Evolutionary conservation across 1,140 invertebrate genomes (phyloP).

Genomic region (Sweltsa coloradensis): DNA sequence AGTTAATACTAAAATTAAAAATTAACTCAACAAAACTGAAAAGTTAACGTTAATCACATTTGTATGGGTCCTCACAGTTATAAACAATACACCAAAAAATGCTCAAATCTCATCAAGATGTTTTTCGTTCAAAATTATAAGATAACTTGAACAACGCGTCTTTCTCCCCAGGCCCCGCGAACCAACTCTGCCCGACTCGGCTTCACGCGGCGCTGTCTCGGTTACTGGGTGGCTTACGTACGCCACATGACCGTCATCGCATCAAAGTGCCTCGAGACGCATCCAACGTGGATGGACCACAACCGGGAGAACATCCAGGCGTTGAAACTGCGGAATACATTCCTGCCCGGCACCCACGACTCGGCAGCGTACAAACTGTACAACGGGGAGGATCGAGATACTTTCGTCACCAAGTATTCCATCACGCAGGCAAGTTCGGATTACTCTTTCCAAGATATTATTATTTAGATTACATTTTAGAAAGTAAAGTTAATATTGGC

Average conservation of each 20-base stretch:
- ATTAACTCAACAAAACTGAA: too few relatives aligned
- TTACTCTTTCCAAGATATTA: too few relatives aligned
- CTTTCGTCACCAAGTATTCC: conserved; percentile 32
- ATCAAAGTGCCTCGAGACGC: conserved; percentile 31
- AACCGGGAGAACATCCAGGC: conserved; percentile 27
- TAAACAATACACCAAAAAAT: too few relatives aligned
- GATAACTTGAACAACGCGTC: too few relatives aligned
- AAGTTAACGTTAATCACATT: too few relatives aligned
- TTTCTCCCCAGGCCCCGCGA: too few relatives aligned
- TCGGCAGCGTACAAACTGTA: conserved; percentile 41
- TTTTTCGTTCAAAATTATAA: too few relatives aligned
- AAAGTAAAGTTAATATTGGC: too few relatives aligned
- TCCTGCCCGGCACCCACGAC: conserved; percentile 50
- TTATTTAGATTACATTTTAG: too few relatives aligned
- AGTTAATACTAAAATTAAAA: too few relatives aligned
- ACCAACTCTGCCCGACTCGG: not conserved
- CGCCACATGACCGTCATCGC: conserved; percentile 8
- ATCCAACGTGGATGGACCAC: conserved; percentile 47
- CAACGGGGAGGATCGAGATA: conserved; percentile 28
- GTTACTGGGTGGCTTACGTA: conserved; percentile 26
- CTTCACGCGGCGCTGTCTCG: conserved; percentile 21
- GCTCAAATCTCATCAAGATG: too few relatives aligned
- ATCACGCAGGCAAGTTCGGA: conserved; percentile 27
- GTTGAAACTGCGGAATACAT: conserved; percentile 34
- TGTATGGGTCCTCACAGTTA: too few relatives aligned